phyloP scores from a whole-genome alignment of 2,797 vertebrate species.

The Danio aesculapii region DNA sequence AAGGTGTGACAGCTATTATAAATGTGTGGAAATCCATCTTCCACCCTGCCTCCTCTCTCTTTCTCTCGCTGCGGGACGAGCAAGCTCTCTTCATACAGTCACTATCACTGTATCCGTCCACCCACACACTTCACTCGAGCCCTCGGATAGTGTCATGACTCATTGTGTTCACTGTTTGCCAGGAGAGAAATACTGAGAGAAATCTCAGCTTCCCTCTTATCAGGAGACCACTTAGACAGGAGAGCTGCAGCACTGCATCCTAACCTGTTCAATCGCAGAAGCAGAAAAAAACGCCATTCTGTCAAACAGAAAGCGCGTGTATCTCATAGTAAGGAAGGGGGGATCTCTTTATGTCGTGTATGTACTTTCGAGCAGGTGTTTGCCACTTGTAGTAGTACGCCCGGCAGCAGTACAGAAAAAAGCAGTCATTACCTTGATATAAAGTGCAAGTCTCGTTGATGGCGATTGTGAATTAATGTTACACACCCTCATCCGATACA shows the following conservation, averaged over 20 bases:
- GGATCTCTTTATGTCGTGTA: slow-evolving; percentile 20
- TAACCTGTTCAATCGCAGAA: slow-evolving; percentile 24
- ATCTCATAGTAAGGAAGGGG: slow-evolving; percentile 10
- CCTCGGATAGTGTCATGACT: slow-evolving; percentile 64
- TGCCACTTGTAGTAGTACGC: slow-evolving; percentile 11
- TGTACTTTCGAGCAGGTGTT: slow-evolving; percentile 34
- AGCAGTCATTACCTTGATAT: neutral
- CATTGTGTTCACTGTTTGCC: slow-evolving; percentile 63
- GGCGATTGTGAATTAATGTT: slow-evolving; percentile 27
- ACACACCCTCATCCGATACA: neutral
- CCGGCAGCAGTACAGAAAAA: neutral
- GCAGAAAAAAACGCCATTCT: slow-evolving; percentile 38
- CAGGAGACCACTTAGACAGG: slow-evolving; percentile 52
- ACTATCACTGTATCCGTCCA: slow-evolving; percentile 63
- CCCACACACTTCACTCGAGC: slow-evolving; percentile 59
- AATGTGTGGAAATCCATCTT: slow-evolving; percentile 75
- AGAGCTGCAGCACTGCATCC: slow-evolving; percentile 40
- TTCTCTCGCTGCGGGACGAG: slow-evolving; percentile 32
- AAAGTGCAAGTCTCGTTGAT: slow-evolving; percentile 31
- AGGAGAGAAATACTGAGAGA: slow-evolving; percentile 59
- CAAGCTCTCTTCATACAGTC: slow-evolving; percentile 62
- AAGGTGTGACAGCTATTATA: slow-evolving; percentile 74
- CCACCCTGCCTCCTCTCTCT: slow-evolving; percentile 57
- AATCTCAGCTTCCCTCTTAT: slow-evolving; percentile 57
- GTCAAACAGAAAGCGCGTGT: slow-evolving; percentile 32